Evolutionary conservation across 2,888 invertebrate genomes (phyloP).

Genomic region (Emmelina monodactyla): DNA sequence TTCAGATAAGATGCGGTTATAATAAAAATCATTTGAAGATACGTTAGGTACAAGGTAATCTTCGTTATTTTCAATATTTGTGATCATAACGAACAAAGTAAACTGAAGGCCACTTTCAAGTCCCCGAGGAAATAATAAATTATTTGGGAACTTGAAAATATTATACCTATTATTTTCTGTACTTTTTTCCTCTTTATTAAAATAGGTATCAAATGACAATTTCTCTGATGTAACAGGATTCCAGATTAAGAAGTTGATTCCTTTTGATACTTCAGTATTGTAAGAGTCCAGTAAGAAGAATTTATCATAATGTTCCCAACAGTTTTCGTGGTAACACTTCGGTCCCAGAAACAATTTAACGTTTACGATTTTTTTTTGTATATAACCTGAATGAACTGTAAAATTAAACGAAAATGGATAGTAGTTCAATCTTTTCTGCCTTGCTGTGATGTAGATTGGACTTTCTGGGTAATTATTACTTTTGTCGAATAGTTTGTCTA

Average conservation of each 20-base stretch:
- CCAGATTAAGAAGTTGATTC: conserved; percentile 37
- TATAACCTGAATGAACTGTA: conserved; percentile 27
- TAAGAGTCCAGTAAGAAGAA: conserved; percentile 46
- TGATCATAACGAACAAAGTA: conserved; percentile 44
- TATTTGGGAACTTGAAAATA: conserved; percentile 44
- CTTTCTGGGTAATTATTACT: conserved; percentile 18
- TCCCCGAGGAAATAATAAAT: conserved; percentile 42
- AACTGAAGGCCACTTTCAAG: conserved; percentile 36
- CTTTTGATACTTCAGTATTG: conserved; percentile 25
- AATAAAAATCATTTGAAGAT: conserved; percentile 13
- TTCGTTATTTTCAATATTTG: conserved; percentile 23
- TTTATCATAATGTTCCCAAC: conserved; percentile 30
- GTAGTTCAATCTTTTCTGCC: conserved; percentile 41
- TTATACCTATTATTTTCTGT: conserved; percentile 26
- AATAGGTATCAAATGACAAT: conserved; percentile 31
- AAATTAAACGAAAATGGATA: conserved; percentile 34
- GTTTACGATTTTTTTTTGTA: conserved; percentile 22
- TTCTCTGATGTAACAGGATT: conserved; percentile 27
- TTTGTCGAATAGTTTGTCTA: conserved; percentile 28
- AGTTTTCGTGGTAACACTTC: conserved; percentile 26
- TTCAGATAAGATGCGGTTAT: conserved; percentile 24
- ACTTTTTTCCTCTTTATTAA: conserved; percentile 24
- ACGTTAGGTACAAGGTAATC: conserved; percentile 17
- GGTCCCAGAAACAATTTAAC: conserved; percentile 48
- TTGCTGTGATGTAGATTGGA: conserved; percentile 24